Base-by-base conservation (phyloP, 2,113 vertebrate species). In the Chloropsis cyanopogon region DNA sequence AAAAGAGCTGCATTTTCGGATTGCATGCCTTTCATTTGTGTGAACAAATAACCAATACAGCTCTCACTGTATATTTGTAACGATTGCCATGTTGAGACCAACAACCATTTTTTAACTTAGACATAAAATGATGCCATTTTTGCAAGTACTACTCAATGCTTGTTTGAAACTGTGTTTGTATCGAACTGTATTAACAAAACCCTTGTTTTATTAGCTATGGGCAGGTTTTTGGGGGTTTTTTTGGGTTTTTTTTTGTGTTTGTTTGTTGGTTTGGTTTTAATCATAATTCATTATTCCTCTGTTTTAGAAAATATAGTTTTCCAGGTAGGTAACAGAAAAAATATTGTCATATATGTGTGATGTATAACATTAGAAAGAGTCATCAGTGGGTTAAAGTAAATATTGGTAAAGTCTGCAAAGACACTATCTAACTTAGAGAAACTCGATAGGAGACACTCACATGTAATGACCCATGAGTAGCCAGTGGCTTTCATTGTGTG, bases 211-310 rank as follows among this genome's bases (percentile, higher is more conserved):
- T 41, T 81, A 54, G 8, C 18, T 53, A 15, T 24, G 14, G 6
- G 3, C 0, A 0, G 2, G 4, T 5, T 2, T 35, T 44, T 16
- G 13, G 8, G 6, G 9, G 5, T 19, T 29, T 53, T 16, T 22
- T 9, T 14, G 4, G 12, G 3, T 3, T 12, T 1, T 15, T 41
- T 47, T 84, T 59, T 31, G 14, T 46, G 49, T 33, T 26, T 22
- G 4, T 37, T 59, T 44, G 21, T 22, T 72, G 28, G 7, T 19
- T 47, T 68, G 39, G 14, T 46, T 13, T 13, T 11, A 73, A 57
- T 39, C 28, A 24, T 29, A 3, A 33, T 59, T 86, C 4, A 9
- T 78, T 59, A 28, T 60, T 53, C 5, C 7, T 59, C 4, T 75
- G 14, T 77, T 61, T 72, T 11, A 53, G 28, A 79, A 75, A 70